These are phyloP conservation scores for Megamerina dolium DNA, from an alignment of 2,888 invertebrate genomes.

Conservation along the genomic window DNA sequence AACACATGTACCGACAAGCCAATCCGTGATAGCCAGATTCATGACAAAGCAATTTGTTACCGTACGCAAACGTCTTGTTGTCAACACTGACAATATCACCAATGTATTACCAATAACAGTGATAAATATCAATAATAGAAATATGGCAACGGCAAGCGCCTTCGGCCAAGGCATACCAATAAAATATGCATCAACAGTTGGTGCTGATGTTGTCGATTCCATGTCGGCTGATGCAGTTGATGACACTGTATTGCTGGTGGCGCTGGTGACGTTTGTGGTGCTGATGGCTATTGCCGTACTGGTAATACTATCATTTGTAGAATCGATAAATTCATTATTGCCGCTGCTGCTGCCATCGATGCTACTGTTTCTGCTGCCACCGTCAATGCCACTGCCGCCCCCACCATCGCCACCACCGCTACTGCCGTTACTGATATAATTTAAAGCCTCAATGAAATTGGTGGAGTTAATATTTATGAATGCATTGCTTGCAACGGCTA, in stretches of 20 bases:
- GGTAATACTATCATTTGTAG: neutral
- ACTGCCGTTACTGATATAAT: neutral
- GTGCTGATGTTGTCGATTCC: constrained; percentile 4
- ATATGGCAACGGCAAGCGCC: constrained; percentile 53
- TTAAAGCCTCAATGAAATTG: neutral
- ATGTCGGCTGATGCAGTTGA: neutral
- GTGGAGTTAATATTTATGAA: neutral
- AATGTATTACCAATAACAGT: constrained; percentile 81
- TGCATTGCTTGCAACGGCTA: neutral
- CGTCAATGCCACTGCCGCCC: neutral
- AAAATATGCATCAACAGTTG: constrained; percentile 29
- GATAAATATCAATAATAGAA: constrained; percentile 63
- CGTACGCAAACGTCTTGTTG: constrained; percentile 78
- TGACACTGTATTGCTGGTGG: neutral
- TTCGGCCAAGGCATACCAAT: constrained; percentile 54
- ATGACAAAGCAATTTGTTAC: constrained; percentile 95
- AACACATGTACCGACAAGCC: constrained; percentile 87
- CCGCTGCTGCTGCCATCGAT: constrained; percentile 1
- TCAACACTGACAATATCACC: constrained; percentile 83
- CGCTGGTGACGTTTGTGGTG: neutral
- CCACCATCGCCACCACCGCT: neutral
- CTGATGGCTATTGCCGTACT: constrained; percentile 1
- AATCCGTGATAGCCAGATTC: constrained; percentile 87
- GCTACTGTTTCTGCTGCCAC: constrained; percentile 5
- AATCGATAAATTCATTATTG: neutral